These are phyloP conservation scores for Asobara japonica DNA, from an alignment of 1,140 invertebrate genomes.

Conservation along the genomic window DNA sequence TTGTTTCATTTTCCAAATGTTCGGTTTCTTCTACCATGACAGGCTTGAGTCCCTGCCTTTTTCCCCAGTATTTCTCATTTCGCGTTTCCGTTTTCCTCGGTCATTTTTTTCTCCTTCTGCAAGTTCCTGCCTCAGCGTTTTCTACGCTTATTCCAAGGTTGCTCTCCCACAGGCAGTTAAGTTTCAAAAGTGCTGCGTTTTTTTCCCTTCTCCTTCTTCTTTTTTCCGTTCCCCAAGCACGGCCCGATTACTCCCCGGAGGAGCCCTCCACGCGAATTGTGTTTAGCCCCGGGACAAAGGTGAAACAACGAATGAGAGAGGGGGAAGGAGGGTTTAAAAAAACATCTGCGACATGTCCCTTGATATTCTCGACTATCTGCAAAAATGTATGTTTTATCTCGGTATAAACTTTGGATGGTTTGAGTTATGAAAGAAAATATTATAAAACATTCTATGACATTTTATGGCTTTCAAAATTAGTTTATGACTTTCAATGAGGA, in stretches of 20 bases:
- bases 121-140: neutral
- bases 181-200: conserved; percentile 25
- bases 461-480: neutral
- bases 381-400: neutral
- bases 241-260: conserved; percentile 26
- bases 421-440: neutral
- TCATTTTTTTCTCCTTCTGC: neutral
- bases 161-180: conserved; percentile 22
- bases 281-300: neutral
- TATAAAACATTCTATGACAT: too few relatives aligned
- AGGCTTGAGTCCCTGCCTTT: too few relatives aligned
- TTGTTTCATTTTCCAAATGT: too few relatives aligned
- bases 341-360: conserved; percentile 22
- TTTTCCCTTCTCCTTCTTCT: conserved; percentile 13
- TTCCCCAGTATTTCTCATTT: neutral
- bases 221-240: too few relatives aligned
- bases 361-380: neutral
- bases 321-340: neutral
- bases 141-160: conserved; percentile 15
- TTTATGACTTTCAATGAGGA: neutral
- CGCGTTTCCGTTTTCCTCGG: neutral
- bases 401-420: neutral
- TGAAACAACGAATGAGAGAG: neutral
- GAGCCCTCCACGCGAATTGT: conserved; percentile 1
- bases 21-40: too few relatives aligned